Evolutionary conservation across 2,888 invertebrate genomes (phyloP).

Genomic region (Nephrotoma flavescens): DNA sequence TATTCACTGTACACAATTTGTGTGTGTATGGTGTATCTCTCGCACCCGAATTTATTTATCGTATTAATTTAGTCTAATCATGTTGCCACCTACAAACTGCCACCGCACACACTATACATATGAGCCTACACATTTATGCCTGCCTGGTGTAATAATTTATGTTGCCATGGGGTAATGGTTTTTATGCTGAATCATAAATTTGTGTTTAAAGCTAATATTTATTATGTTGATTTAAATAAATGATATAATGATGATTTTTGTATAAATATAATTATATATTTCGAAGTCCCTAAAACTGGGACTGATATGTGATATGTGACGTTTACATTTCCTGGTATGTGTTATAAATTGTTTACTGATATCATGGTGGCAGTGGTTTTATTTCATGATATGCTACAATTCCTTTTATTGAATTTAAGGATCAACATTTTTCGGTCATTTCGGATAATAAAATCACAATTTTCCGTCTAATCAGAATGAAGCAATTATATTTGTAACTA

Average conservation of each 20-base stretch:
- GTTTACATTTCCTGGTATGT: background rate
- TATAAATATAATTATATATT: background rate
- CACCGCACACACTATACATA: too few species aligned
- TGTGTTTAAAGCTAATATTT: background rate
- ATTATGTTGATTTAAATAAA: background rate
- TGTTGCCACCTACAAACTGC: background rate
- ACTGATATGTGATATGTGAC: background rate
- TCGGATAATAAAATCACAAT: background rate
- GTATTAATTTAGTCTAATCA: background rate
- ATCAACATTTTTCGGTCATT: background rate
- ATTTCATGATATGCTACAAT: background rate
- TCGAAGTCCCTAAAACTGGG: background rate
- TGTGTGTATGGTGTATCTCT: background rate
- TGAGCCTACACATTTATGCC: too few species aligned
- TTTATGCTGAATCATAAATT: background rate
- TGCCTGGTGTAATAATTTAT: background rate
- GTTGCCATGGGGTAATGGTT: background rate
- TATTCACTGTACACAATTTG: background rate
- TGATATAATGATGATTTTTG: background rate
- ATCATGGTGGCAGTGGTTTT: background rate
- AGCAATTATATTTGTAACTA: background rate
- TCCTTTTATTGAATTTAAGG: background rate
- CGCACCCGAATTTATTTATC: background rate
- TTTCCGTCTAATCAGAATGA: background rate
- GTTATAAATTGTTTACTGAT: background rate